Conservation (phyloP, 2,888 invertebrate species). For the Cenopis cana region DNA sequence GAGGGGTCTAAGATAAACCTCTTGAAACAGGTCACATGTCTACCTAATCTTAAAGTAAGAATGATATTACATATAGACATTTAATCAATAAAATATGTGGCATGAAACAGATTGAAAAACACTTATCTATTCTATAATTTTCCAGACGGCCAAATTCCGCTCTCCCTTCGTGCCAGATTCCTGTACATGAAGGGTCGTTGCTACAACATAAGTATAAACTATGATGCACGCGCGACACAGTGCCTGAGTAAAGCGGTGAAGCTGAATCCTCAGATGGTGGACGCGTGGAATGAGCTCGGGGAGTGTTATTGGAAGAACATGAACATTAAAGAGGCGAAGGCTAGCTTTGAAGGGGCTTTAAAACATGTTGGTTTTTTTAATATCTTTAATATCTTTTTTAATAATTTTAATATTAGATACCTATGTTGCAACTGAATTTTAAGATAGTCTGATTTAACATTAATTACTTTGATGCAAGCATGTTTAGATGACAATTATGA, state of each 20-base stretch:
- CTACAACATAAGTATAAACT: slow-evolving; percentile 89
- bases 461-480: too few relatives aligned
- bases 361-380: slow-evolving; percentile 85
- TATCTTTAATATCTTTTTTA: too few relatives aligned
- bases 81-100: too few relatives aligned
- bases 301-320: slow-evolving; percentile 95
- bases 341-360: slow-evolving; percentile 92
- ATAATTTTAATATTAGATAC: too few relatives aligned
- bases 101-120: too few relatives aligned
- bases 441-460: too few relatives aligned
- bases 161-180: slow-evolving; percentile 81
- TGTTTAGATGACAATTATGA: too few relatives aligned
- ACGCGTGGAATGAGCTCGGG: slow-evolving; percentile 95
- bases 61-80: too few relatives aligned
- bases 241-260: slow-evolving; percentile 93
- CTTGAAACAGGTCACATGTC: too few relatives aligned
- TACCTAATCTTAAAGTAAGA: too few relatives aligned
- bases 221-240: slow-evolving; percentile 89
- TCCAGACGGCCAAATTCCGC: slow-evolving; percentile 67
- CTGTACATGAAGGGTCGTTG: slow-evolving; percentile 90
- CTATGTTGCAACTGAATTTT: too few relatives aligned
- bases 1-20: too few relatives aligned
- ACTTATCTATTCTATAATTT: background rate
- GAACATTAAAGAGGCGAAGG: slow-evolving; percentile 91
- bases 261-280: slow-evolving; percentile 90